Evolutionary conservation across 2,797 vertebrate genomes (phyloP).

Genomic region (Meriones psammophilus): DNA sequence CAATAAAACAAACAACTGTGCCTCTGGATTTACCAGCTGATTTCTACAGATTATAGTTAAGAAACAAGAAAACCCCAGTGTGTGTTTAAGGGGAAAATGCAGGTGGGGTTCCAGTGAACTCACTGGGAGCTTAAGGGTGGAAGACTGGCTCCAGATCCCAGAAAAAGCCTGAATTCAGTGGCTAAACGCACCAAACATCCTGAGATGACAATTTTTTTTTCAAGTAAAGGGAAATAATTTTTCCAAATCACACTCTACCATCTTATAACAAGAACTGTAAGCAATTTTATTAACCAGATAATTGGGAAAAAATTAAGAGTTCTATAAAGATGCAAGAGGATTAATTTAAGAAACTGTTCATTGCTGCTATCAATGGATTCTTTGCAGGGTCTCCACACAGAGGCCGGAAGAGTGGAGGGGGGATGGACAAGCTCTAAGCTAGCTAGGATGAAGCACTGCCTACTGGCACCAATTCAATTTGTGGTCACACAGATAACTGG

Average conservation of each 20-base stretch:
- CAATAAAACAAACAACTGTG: background rate
- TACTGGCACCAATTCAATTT: background rate
- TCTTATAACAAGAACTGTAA: background rate
- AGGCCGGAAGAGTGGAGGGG: background rate
- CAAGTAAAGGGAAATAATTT: background rate
- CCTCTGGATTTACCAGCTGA: background rate
- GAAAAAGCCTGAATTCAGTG: background rate
- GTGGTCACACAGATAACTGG: background rate
- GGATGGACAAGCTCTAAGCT: background rate
- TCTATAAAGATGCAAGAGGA: background rate
- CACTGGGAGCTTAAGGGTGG: background rate
- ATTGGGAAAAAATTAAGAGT: background rate
- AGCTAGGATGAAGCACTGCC: background rate
- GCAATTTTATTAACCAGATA: background rate
- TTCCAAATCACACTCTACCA: background rate
- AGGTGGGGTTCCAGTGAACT: background rate
- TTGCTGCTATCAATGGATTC: background rate
- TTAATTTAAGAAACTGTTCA: slow-evolving; percentile 24
- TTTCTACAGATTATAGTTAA: background rate
- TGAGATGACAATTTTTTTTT: background rate
- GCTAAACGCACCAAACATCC: background rate
- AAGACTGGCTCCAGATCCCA: background rate
- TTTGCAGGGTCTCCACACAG: background rate
- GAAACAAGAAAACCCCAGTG: background rate
- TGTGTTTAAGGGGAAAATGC: background rate